These are phyloP conservation scores for Ophthalmolycus amberensis DNA, from an alignment of 2,113 vertebrate genomes.

Conservation along the genomic window DNA sequence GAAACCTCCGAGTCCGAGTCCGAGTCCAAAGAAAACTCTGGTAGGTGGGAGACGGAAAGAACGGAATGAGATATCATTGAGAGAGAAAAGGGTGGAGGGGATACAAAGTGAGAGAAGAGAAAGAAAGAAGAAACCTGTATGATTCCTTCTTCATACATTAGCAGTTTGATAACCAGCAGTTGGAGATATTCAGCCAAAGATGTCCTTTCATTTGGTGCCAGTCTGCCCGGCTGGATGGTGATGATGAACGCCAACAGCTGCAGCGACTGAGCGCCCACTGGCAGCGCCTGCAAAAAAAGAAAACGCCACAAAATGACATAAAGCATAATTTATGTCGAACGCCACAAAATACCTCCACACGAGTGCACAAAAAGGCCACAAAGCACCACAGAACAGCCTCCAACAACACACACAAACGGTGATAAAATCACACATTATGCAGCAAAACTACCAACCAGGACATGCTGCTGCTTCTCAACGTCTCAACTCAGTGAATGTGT, in stretches of 20 bases:
- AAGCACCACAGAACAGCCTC: neutral
- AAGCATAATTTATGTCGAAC: slow-evolving; percentile 14
- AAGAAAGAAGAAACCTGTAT: neutral
- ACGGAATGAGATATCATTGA: neutral
- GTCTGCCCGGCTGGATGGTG: slow-evolving; percentile 40
- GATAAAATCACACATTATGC: too few species aligned
- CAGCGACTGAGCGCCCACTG: slow-evolving; percentile 42
- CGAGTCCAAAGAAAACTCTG: slow-evolving; percentile 98
- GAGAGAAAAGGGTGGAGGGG: neutral
- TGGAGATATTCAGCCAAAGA: slow-evolving; percentile 23
- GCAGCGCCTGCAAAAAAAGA: slow-evolving; percentile 20
- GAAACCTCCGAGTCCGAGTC: slow-evolving; percentile 98
- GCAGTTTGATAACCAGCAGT: slow-evolving; percentile 8
- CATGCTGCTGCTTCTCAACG: too few species aligned
- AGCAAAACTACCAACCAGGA: too few species aligned
- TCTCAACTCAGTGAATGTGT: too few species aligned
- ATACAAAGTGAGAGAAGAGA: neutral
- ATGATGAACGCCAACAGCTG: slow-evolving; percentile 56
- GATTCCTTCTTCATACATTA: neutral
- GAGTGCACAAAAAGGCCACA: neutral
- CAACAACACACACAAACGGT: too few species aligned
- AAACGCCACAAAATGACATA: slow-evolving; percentile 26
- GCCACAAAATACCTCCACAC: neutral
- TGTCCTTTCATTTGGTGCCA: slow-evolving; percentile 55
- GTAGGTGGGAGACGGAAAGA: slow-evolving; percentile 74